A percentile compares a stretch with the other conserved stretches of the same genome.
Conservation (phyloP, 2,797 vertebrate species). For the Pyrocephalus nanus region DNA sequence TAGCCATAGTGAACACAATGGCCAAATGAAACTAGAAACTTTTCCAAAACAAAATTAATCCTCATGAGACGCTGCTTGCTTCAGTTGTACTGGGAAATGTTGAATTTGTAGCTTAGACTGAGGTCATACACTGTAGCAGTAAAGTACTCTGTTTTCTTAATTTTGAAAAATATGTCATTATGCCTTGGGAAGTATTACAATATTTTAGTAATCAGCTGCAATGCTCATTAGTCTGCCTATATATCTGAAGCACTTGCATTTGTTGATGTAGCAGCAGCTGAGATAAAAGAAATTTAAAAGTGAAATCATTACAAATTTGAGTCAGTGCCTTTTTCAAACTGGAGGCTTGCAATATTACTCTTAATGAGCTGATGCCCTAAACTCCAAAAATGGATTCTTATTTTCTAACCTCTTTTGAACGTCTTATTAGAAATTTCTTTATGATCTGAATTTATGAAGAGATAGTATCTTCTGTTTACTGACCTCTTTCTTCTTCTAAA, state of each 20-base stretch:
- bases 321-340: slow-evolving; percentile 67
- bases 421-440: slow-evolving; percentile 60
- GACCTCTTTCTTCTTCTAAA: slow-evolving; percentile 24
- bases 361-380: slow-evolving; percentile 77
- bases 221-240: slow-evolving; percentile 78
- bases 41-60: slow-evolving; percentile 13
- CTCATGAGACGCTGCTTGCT: not conserved
- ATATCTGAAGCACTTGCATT: slow-evolving; percentile 76
- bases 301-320: slow-evolving; percentile 78
- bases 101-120: slow-evolving; percentile 29
- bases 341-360: slow-evolving; percentile 67
- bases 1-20: not conserved
- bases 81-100: slow-evolving; percentile 23
- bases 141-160: slow-evolving; percentile 52
- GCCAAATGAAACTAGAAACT: slow-evolving; percentile 50
- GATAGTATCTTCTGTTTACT: slow-evolving; percentile 33
- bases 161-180: slow-evolving; percentile 65
- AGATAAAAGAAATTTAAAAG: slow-evolving; percentile 82
- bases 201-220: slow-evolving; percentile 77
- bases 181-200: slow-evolving; percentile 73
- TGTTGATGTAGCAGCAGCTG: slow-evolving; percentile 74
- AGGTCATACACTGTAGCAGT: slow-evolving; percentile 31
- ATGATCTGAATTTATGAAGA: slow-evolving; percentile 44
- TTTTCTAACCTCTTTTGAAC: slow-evolving; percentile 76
- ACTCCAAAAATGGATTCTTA: slow-evolving; percentile 64